Conservation (phyloP, 2,888 invertebrate species). For the Villa cingulata region DNA sequence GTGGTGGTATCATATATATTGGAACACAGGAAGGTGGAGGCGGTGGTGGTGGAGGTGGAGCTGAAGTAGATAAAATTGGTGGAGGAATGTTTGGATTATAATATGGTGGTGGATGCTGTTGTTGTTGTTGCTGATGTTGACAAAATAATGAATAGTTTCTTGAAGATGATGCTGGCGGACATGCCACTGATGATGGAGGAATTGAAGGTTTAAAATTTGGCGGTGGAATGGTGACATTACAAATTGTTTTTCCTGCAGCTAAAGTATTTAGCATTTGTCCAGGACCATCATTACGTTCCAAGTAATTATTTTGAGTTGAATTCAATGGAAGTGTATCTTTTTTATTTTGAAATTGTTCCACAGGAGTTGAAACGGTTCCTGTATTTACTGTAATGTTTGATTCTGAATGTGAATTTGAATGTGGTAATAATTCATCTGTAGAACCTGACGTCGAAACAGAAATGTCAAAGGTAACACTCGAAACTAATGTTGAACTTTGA, state of each 20-base stretch:
- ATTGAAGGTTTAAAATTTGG: constrained; percentile 16
- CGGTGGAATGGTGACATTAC: constrained; percentile 16
- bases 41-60: constrained; percentile 17
- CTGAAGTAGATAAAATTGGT: constrained; percentile 21
- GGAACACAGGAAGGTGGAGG: constrained; percentile 23
- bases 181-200: neutral
- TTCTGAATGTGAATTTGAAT: no score
- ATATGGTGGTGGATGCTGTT: constrained; percentile 15
- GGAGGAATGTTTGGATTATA: constrained; percentile 32
- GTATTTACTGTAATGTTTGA: no score
- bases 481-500: neutral
- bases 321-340: neutral
- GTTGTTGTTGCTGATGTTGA: neutral
- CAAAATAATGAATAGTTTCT: neutral
- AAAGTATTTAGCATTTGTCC: no score
- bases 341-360: constrained; percentile 12
- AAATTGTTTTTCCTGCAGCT: neutral
- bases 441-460: no score
- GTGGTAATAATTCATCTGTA: no score
- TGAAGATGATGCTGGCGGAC: neutral
- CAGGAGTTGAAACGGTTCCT: constrained; percentile 1
- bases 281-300: no score
- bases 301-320: neutral
- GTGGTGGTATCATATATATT: constrained; percentile 20
- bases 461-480: no score